These are phyloP conservation scores for Cynocephalus volans DNA, from an alignment of 2,113 vertebrate genomes.

Conservation along the genomic window DNA sequence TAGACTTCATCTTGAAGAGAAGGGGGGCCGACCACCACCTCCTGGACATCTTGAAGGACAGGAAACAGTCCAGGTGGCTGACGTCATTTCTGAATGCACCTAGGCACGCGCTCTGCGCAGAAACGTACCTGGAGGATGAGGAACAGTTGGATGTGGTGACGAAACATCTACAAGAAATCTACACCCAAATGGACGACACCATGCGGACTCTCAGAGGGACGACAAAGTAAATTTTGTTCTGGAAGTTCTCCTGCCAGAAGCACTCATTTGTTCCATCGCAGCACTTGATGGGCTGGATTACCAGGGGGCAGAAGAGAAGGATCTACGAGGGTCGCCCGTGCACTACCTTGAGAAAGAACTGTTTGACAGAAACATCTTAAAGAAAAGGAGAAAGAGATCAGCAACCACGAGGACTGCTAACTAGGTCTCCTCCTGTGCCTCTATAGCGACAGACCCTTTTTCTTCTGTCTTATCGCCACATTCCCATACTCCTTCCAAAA, in stretches of 20 bases:
- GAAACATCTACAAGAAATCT: conserved; percentile 90
- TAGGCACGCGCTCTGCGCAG: conserved; percentile 84
- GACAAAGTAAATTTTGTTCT: conserved; percentile 91
- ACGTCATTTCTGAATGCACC: conserved; percentile 85
- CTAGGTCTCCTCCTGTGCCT: fast-evolving
- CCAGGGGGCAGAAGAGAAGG: conserved; percentile 93
- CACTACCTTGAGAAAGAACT: conserved; percentile 87
- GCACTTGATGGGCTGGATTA: conserved; percentile 91
- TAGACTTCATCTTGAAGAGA: conserved; percentile 93
- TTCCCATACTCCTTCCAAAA: too few species aligned
- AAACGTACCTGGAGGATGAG: conserved; percentile 95
- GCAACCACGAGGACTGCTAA: fast-evolving
- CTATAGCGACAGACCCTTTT: fast-evolving
- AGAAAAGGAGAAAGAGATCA: neutral
- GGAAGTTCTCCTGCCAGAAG: conserved; percentile 96
- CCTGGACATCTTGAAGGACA: conserved; percentile 90
- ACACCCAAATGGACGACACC: conserved; percentile 63
- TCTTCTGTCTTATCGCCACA: too few species aligned
- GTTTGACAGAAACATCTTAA: conserved; percentile 86
- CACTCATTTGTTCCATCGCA: conserved; percentile 94
- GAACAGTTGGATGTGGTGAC: conserved; percentile 92
- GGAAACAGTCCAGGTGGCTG: conserved; percentile 93
- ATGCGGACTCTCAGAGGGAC: conserved; percentile 54
- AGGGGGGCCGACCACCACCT: conserved; percentile 92
- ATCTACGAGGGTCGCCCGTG: conserved; percentile 91